Percentiles rank a stretch among this genome's conserved stretches.
These are phyloP conservation scores for Lutraria rhynchaena DNA, from an alignment of 1,140 invertebrate genomes.

Conservation along the genomic window DNA sequence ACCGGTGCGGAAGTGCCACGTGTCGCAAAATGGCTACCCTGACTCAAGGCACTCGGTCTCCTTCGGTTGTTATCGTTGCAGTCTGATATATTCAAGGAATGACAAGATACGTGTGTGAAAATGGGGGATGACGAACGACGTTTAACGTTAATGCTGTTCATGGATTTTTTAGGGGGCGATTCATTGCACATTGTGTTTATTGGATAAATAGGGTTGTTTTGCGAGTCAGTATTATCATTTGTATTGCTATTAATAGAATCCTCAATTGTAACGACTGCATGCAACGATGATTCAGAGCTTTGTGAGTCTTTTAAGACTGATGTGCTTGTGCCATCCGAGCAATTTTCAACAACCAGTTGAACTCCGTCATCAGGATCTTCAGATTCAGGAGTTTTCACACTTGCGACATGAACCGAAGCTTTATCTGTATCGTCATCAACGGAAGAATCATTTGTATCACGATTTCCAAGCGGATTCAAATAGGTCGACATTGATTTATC, in stretches of 20 bases:
- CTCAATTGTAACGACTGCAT: conserved; percentile 8
- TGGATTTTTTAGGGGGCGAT: not conserved
- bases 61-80: conserved; percentile 10
- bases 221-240: not conserved
- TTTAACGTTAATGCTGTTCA: conserved; percentile 35
- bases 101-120: conserved; percentile 29
- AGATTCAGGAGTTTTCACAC: conserved; percentile 17
- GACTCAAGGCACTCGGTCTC: conserved; percentile 51
- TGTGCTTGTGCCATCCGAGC: conserved; percentile 33
- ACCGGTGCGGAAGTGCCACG: not conserved
- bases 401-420: not conserved
- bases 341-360: conserved; percentile 42
- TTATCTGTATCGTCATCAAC: conserved; percentile 21
- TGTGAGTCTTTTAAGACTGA: conserved; percentile 29
- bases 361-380: conserved; percentile 17
- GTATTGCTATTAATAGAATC: not conserved
- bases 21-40: conserved; percentile 14
- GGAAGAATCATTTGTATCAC: conserved; percentile 38
- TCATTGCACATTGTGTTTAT: conserved; percentile 25
- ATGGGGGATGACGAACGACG: conserved; percentile 42
- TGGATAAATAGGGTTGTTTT: conserved; percentile 14
- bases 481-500: conserved; percentile 55
- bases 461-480: conserved; percentile 47
- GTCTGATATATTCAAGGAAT: conserved; percentile 52
- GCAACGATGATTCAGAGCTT: conserved; percentile 11